phyloP scores from a whole-genome alignment of 2,797 vertebrate species.

The Sebastes trivittatus region DNA sequence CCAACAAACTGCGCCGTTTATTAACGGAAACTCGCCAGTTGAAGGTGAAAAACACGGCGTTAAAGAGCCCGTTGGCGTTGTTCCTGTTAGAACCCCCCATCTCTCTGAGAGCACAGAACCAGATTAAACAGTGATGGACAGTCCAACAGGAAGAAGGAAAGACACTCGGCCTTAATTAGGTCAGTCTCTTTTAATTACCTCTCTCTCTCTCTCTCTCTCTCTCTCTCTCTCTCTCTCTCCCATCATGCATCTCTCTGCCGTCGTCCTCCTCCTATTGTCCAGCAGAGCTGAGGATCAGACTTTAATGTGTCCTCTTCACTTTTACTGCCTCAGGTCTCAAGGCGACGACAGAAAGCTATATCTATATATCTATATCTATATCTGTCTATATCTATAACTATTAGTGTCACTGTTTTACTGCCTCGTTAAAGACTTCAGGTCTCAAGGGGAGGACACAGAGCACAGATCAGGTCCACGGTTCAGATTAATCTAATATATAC shows the following conservation, averaged over 20 bases:
- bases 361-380: too few species aligned
- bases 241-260: slow-evolving; percentile 8
- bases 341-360: too few species aligned
- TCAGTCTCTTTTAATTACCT: slow-evolving; percentile 65
- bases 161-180: slow-evolving; percentile 52
- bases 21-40: too few species aligned
- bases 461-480: too few species aligned
- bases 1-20: neutral
- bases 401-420: slow-evolving; percentile 2
- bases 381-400: too few species aligned
- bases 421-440: neutral
- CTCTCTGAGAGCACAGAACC: too few species aligned
- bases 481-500: too few species aligned
- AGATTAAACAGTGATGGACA: slow-evolving; percentile 4
- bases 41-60: too few species aligned
- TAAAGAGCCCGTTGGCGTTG: too few species aligned
- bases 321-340: slow-evolving; percentile 15
- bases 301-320: slow-evolving; percentile 24
- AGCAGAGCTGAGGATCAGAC: neutral
- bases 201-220: slow-evolving; percentile 12
- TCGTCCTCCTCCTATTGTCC: neutral
- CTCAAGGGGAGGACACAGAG: neutral
- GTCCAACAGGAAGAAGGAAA: neutral
- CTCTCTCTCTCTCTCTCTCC: neutral
- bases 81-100: too few species aligned